Percentiles rank a stretch among this genome's conserved stretches.
Evolutionary conservation across 2,888 invertebrate genomes (phyloP).

Genomic region (Synergus japonicus): DNA sequence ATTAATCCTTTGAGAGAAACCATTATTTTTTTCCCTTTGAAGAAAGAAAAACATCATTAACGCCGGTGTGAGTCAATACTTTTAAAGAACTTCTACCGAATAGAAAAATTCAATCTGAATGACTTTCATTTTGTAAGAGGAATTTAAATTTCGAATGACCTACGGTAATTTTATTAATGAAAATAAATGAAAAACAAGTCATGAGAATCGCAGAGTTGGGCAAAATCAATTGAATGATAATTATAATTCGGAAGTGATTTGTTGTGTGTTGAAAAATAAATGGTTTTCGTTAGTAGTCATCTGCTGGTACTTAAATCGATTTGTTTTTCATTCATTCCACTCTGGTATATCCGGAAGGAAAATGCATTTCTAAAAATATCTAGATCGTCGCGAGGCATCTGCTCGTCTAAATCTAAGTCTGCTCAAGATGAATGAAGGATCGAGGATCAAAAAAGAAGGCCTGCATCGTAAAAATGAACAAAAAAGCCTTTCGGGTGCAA

Average conservation of each 20-base stretch:
- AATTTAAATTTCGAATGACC: background rate
- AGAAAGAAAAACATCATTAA: slow-evolving; percentile 22
- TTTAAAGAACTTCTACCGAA: background rate
- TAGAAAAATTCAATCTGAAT: background rate
- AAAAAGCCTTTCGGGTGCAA: slow-evolving; percentile 42
- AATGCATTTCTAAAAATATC: slow-evolving; percentile 52
- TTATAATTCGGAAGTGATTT: slow-evolving; percentile 18
- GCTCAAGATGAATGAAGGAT: slow-evolving; percentile 43
- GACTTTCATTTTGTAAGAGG: slow-evolving; percentile 3
- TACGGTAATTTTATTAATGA: background rate
- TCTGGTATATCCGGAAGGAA: slow-evolving; percentile 48
- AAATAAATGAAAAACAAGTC: background rate
- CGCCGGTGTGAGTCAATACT: background rate
- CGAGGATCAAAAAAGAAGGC: slow-evolving; percentile 42
- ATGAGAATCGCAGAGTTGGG: background rate
- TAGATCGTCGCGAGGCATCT: slow-evolving; percentile 52
- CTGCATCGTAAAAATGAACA: slow-evolving; percentile 51
- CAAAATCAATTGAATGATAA: background rate
- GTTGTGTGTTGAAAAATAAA: slow-evolving; percentile 20
- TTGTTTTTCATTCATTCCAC: slow-evolving; percentile 45
- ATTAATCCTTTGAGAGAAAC: slow-evolving; percentile 29
- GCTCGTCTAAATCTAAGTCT: slow-evolving; percentile 48
- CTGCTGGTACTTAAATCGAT: slow-evolving; percentile 27
- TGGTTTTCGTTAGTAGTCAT: slow-evolving; percentile 23
- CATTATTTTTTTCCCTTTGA: background rate